A percentile compares a stretch with the other conserved stretches of the same genome.
Evolutionary conservation across 2,797 vertebrate genomes (phyloP).

Genomic region (Sebastes taczanowskii): DNA sequence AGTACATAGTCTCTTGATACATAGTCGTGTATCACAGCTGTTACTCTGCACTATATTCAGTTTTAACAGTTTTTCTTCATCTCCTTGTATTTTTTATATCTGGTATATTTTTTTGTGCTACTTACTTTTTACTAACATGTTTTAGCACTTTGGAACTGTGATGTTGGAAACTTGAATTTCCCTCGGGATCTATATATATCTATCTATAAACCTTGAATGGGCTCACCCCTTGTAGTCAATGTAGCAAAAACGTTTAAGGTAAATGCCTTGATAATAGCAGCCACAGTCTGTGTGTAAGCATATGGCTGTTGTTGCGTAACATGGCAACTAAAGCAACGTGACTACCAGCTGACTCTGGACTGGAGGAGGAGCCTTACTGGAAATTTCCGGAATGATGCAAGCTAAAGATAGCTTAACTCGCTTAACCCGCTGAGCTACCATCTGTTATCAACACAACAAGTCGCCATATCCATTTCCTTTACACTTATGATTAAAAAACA

Average conservation of each 20-base stretch:
- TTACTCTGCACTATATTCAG: too few relatives aligned
- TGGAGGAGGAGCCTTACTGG: constrained; percentile 9
- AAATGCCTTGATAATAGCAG: too few relatives aligned
- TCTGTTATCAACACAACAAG: not conserved
- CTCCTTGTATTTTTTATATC: too few relatives aligned
- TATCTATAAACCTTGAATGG: not conserved
- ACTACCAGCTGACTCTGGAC: not conserved
- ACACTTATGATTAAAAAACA: accelerated
- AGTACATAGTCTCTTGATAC: too few relatives aligned
- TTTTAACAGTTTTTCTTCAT: too few relatives aligned
- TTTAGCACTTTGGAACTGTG: too few relatives aligned
- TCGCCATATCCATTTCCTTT: accelerated
- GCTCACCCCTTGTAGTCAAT: not conserved
- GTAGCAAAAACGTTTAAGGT: not conserved
- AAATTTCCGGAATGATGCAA: constrained; percentile 50
- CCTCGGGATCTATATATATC: too few relatives aligned
- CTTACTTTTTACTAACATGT: too few relatives aligned
- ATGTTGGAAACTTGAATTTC: too few relatives aligned
- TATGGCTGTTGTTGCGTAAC: constrained; percentile 8
- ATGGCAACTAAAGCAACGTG: not conserved
- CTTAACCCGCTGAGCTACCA: not conserved
- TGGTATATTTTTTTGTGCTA: too few relatives aligned
- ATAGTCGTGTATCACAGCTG: too few relatives aligned
- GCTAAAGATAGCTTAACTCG: not conserved
- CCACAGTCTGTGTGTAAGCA: accelerated